phyloP scores from a whole-genome alignment of 2,888 invertebrate species.

The Ectemnius cavifrons region DNA sequence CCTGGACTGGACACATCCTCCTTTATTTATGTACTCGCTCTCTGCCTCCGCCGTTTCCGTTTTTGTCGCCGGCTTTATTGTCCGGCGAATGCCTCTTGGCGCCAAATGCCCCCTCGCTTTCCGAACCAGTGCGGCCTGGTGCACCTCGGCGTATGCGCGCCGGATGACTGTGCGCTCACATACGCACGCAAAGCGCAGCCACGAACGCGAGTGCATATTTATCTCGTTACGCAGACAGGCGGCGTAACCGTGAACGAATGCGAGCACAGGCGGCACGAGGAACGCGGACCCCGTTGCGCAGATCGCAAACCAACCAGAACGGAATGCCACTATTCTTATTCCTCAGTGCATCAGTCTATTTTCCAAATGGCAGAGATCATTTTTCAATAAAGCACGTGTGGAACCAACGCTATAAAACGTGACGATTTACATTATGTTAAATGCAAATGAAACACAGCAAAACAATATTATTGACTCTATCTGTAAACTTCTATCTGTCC shows the following conservation, averaged over 20 bases:
- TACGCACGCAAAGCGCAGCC: neutral
- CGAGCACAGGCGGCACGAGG: conserved; percentile 26
- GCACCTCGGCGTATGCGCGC: neutral
- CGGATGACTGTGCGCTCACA: conserved; percentile 1
- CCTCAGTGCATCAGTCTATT: conserved; percentile 32
- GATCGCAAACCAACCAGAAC: conserved; percentile 53
- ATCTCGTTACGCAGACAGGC: conserved; percentile 26
- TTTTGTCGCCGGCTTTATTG: conserved; percentile 7
- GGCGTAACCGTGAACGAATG: conserved; percentile 42
- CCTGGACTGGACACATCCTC: conserved; percentile 6
- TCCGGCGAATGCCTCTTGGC: neutral
- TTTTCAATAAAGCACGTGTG: neutral
- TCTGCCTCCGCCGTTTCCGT: neutral
- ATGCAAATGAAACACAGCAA: no score
- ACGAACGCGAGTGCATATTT: conserved; percentile 31
- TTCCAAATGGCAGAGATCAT: neutral
- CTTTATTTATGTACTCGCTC: conserved; percentile 3
- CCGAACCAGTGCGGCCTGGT: neutral
- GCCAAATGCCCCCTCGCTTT: neutral
- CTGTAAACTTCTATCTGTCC: no score
- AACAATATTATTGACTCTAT: no score
- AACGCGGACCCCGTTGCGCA: conserved; percentile 41
- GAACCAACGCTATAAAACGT: no score
- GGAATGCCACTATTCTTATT: conserved; percentile 53
- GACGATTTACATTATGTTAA: no score